phyloP scores from a whole-genome alignment of 1,140 invertebrate genomes.

The Sitobion miscanthi region DNA sequence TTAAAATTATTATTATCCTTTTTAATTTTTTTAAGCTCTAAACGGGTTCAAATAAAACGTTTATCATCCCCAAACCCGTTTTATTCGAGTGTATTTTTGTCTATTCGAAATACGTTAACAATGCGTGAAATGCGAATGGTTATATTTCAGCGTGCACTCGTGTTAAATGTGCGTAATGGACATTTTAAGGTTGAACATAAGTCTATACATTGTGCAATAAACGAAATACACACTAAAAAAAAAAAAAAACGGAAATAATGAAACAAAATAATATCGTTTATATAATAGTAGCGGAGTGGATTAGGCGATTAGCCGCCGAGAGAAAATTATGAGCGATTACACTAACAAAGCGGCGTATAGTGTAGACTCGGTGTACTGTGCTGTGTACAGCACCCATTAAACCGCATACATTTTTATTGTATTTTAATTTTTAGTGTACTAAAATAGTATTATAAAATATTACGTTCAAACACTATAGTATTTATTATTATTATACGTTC shows the following conservation, averaged over 20 bases:
- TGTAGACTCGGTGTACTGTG: not conserved
- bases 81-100: not conserved
- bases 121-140: not conserved
- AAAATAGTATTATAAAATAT: not conserved
- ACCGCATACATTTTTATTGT: not conserved
- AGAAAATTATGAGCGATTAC: not conserved
- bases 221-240: not conserved
- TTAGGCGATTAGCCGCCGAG: not conserved
- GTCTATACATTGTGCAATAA: not conserved
- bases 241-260: not conserved
- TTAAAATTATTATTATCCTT: not conserved
- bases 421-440: not conserved
- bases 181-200: not conserved
- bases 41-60: not conserved
- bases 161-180: not conserved
- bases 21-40: not conserved
- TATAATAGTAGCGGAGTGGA: not conserved
- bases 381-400: not conserved
- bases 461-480: no score
- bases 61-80: not conserved
- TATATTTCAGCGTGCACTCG: not conserved
- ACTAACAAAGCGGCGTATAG: not conserved
- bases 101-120: constrained; percentile 7
- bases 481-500: not conserved
- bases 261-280: not conserved